phyloP scores from a whole-genome alignment of 2,888 invertebrate genomes.

The Oscheius myriophilus region DNA sequence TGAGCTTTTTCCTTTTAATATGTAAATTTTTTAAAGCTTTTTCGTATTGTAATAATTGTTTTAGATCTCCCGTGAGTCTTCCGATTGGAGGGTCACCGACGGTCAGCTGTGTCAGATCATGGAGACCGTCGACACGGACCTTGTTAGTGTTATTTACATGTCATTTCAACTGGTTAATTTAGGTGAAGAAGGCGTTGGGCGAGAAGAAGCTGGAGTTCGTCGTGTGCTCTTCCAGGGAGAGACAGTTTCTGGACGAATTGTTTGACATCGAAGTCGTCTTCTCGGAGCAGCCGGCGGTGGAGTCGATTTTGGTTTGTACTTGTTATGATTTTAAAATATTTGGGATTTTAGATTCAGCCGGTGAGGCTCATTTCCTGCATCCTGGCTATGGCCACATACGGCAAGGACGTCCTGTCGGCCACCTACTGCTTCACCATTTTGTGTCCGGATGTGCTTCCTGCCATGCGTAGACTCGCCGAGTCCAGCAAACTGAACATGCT shows the following conservation, averaged over 20 bases:
- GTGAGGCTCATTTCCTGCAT: slow-evolving; percentile 5
- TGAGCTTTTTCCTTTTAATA: slow-evolving; percentile 5
- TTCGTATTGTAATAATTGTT: background rate
- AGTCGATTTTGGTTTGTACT: too few relatives aligned
- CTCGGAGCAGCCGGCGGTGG: too few relatives aligned
- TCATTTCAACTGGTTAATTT: too few relatives aligned
- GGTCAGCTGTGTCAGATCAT: background rate
- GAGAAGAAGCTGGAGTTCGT: background rate
- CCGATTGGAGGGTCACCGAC: slow-evolving; percentile 4
- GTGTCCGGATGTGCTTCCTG: slow-evolving; percentile 20
- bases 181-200: too few relatives aligned
- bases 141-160: too few relatives aligned
- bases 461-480: background rate
- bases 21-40: background rate
- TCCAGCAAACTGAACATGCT: slow-evolving; percentile 16
- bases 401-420: slow-evolving; percentile 15
- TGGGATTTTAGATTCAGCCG: background rate
- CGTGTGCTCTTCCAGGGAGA: slow-evolving; percentile 8
- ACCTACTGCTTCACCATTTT: slow-evolving; percentile 8
- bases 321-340: background rate
- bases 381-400: slow-evolving; percentile 14
- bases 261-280: background rate
- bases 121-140: background rate
- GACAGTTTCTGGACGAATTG: slow-evolving; percentile 11
- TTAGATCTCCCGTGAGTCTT: slow-evolving; percentile 1